phyloP scores from a whole-genome alignment of 2,888 invertebrate species.

The Melolontha melolontha region DNA sequence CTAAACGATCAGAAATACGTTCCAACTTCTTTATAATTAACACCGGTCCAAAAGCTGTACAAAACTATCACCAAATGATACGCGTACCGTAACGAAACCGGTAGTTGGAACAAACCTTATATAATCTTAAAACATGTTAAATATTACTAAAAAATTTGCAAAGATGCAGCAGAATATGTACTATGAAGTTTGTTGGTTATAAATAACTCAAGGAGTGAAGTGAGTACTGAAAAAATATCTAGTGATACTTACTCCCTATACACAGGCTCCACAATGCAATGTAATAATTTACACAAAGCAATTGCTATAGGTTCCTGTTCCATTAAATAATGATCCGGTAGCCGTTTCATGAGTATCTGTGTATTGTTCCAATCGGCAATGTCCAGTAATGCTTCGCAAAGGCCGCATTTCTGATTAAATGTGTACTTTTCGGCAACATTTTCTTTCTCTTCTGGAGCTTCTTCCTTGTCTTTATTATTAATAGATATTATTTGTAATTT shows the following conservation, averaged over 20 bases:
- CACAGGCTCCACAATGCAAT: conserved; percentile 86
- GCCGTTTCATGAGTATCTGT: conserved; percentile 79
- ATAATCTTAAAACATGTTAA: no score
- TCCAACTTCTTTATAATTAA: no score
- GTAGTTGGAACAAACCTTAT: no score
- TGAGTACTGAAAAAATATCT: no score
- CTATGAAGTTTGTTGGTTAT: no score
- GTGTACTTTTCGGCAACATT: conserved; percentile 72
- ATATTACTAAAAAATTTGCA: no score
- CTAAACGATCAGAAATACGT: no score
- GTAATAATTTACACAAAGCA: conserved; percentile 83
- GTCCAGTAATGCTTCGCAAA: conserved; percentile 88
- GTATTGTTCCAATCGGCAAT: conserved; percentile 94
- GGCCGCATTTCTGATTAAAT: conserved; percentile 92
- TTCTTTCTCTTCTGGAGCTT: conserved; percentile 77
- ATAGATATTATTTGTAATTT: conserved; percentile 85
- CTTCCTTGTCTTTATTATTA: conserved; percentile 82
- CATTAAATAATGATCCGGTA: conserved; percentile 85
- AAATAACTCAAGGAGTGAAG: no score
- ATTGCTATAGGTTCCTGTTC: conserved; percentile 83
- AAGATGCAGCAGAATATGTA: no score
- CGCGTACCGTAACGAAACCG: no score
- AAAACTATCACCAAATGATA: no score
- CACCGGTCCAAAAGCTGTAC: no score
- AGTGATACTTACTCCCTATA: conserved; percentile 77